Conservation (phyloP, 2,888 invertebrate genomes). For the Rutpela maculata region DNA sequence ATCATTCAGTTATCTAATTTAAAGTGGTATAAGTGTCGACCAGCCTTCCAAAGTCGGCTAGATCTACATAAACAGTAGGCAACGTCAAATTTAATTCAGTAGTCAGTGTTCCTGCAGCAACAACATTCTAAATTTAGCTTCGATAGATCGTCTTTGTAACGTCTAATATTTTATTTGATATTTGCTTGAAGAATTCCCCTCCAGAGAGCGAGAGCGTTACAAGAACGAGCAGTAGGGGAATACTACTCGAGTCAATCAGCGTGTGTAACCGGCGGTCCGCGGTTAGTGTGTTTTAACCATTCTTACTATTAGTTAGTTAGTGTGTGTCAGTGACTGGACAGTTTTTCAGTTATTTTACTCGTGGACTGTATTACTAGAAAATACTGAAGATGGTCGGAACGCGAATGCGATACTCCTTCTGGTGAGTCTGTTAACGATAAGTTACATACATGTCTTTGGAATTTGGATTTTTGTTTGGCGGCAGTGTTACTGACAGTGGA, state of each 20-base stretch:
- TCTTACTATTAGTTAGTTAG: neutral
- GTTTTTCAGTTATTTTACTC: neutral
- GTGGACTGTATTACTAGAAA: neutral
- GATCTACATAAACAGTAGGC: neutral
- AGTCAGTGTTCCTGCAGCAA: too few species aligned
- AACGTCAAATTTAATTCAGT: slow-evolving; percentile 3
- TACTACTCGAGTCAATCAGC: neutral
- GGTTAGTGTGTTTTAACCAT: neutral
- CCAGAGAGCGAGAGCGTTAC: neutral
- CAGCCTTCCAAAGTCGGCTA: neutral
- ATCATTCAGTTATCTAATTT: slow-evolving; percentile 5
- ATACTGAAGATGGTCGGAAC: slow-evolving; percentile 55
- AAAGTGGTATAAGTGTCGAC: neutral
- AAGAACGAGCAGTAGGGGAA: neutral
- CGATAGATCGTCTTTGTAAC: slow-evolving; percentile 17
- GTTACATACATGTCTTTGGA: too few species aligned
- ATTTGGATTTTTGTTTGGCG: too few species aligned
- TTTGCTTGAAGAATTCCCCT: slow-evolving; percentile 4
- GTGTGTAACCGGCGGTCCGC: neutral
- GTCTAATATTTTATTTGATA: neutral
- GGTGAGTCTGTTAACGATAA: slow-evolving; percentile 46
- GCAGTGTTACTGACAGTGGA: too few species aligned
- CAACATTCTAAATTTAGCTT: slow-evolving; percentile 18
- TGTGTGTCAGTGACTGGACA: neutral
- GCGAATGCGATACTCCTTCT: slow-evolving; percentile 52